These are phyloP conservation scores for Drosophila tani DNA, from an alignment of 1,140 invertebrate species.

Conservation along the genomic window DNA sequence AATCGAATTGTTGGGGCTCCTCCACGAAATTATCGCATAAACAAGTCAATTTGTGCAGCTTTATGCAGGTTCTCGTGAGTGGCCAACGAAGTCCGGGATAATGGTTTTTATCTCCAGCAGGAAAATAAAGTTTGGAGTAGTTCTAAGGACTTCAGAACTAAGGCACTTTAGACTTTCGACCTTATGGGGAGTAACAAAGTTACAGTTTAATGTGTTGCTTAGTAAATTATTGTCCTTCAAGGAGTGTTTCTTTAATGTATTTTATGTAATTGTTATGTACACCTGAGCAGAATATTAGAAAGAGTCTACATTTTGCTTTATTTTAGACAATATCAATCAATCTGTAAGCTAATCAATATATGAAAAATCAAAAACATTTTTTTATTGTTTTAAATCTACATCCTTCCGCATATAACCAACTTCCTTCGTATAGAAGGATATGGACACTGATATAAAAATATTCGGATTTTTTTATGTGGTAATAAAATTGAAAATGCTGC, in stretches of 20 bases:
- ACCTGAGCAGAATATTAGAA: not conserved
- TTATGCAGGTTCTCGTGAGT: constrained; percentile 39
- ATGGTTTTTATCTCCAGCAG: constrained; percentile 20
- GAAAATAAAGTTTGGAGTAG: constrained; percentile 8
- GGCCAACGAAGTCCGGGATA: constrained; percentile 16
- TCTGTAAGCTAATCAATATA: not conserved
- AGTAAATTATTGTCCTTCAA: not conserved
- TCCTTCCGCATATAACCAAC: not conserved
- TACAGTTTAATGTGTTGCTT: not conserved
- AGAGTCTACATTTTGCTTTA: not conserved
- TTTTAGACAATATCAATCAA: not conserved
- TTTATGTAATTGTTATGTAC: not conserved
- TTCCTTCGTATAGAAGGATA: not conserved
- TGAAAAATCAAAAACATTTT: not conserved
- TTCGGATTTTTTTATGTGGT: not conserved
- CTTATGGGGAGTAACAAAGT: not conserved
- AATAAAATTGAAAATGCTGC: constrained; percentile 8
- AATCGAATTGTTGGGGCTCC: constrained; percentile 74
- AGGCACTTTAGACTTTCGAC: not conserved
- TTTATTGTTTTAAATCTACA: no score
- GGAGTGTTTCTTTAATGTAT: not conserved
- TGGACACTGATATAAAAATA: not conserved
- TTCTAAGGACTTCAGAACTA: not conserved
- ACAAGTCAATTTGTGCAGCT: constrained; percentile 72
- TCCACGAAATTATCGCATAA: constrained; percentile 60